Evolutionary conservation across 2,888 invertebrate genomes (phyloP).

Genomic region (Caenorhabditis sp.): DNA sequence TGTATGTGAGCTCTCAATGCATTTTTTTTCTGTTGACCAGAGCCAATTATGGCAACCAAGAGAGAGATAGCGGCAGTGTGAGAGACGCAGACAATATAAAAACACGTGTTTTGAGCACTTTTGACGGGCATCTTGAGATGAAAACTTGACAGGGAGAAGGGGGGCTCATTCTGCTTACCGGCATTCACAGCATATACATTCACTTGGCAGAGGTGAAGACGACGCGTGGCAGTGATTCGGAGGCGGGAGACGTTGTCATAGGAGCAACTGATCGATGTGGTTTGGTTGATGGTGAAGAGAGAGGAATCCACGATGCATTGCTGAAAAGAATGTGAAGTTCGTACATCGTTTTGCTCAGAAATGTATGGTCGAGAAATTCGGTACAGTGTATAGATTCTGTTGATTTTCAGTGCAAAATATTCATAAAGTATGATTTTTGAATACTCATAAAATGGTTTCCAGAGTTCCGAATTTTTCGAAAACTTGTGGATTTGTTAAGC

Average conservation of each 20-base stretch:
- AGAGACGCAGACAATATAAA: slow-evolving; percentile 44
- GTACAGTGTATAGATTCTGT: too few relatives aligned
- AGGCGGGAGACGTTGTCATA: slow-evolving; percentile 67
- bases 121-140: slow-evolving; percentile 43
- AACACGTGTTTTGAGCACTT: slow-evolving; percentile 61
- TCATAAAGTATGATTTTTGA: too few relatives aligned
- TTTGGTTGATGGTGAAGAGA: slow-evolving; percentile 62
- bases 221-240: slow-evolving; percentile 67
- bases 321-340: too few relatives aligned
- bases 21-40: slow-evolving; percentile 38
- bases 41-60: slow-evolving; percentile 52
- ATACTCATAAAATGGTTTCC: too few relatives aligned
- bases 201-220: slow-evolving; percentile 76
- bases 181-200: slow-evolving; percentile 78
- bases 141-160: background rate
- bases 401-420: too few relatives aligned
- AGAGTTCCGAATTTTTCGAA: too few relatives aligned
- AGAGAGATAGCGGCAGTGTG: background rate
- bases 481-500: too few relatives aligned
- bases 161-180: slow-evolving; percentile 62
- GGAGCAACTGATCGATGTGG: slow-evolving; percentile 61
- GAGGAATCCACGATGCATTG: slow-evolving; percentile 57
- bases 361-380: too few relatives aligned
- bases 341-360: too few relatives aligned
- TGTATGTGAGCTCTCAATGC: slow-evolving; percentile 21